A percentile compares a stretch with the other conserved stretches of the same genome.
Evolutionary conservation across 2,113 vertebrate genomes (phyloP).

Genomic region (Prolemur simus): DNA sequence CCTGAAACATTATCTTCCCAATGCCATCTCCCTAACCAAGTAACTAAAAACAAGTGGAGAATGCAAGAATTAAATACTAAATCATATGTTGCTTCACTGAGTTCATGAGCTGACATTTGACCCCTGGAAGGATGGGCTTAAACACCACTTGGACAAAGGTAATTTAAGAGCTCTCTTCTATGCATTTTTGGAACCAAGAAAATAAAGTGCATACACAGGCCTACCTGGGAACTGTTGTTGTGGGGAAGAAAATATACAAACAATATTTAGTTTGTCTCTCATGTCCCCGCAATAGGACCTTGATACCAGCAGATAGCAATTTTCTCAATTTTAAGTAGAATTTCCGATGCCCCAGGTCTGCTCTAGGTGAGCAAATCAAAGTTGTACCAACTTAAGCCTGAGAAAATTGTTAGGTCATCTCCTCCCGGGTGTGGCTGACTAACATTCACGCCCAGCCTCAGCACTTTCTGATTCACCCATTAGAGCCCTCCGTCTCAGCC

Average conservation of each 20-base stretch:
- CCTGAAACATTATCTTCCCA: slow-evolving; percentile 43
- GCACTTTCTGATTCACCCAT: background rate
- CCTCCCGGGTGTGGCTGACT: background rate
- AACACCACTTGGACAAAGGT: slow-evolving; percentile 67
- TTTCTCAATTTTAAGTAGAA: background rate
- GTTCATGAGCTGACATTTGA: slow-evolving; percentile 74
- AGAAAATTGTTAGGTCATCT: background rate
- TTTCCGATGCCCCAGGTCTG: background rate
- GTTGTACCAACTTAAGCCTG: background rate
- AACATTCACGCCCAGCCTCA: background rate
- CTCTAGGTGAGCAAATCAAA: background rate
- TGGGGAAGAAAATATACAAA: background rate
- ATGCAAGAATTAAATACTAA: slow-evolving; percentile 76
- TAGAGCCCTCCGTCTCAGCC: background rate
- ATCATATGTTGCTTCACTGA: slow-evolving; percentile 53
- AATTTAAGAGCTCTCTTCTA: slow-evolving; percentile 34
- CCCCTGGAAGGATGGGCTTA: slow-evolving; percentile 68
- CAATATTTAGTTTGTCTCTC: background rate
- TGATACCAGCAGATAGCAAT: background rate
- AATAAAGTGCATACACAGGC: background rate
- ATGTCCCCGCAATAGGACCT: background rate
- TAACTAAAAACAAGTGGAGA: slow-evolving; percentile 67
- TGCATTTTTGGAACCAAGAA: slow-evolving; percentile 11
- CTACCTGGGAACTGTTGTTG: background rate
- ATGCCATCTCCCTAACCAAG: slow-evolving; percentile 44